These are phyloP conservation scores for Panopea generosa DNA, from an alignment of 2,888 invertebrate genomes.

Conservation along the genomic window DNA sequence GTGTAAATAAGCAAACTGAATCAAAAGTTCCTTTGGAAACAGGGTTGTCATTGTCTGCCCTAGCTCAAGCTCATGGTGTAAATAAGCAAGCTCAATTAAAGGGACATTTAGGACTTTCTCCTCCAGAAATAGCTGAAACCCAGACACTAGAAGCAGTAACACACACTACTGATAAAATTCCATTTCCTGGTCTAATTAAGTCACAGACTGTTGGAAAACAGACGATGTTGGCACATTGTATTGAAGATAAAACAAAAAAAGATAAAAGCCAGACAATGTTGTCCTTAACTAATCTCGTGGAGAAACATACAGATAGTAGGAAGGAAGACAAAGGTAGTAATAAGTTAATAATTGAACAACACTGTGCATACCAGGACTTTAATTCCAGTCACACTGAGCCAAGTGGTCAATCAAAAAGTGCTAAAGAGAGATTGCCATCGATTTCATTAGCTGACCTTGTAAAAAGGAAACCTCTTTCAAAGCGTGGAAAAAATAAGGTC, in stretches of 20 bases:
- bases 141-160: no score
- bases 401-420: no score
- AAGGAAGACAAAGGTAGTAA: not conserved
- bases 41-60: constrained; percentile 20
- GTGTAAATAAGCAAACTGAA: not conserved
- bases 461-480: not conserved
- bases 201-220: no score
- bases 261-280: constrained; percentile 36
- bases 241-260: not conserved
- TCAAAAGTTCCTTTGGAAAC: not conserved
- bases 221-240: no score
- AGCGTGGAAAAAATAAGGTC: not conserved
- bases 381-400: not conserved
- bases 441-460: constrained; percentile 16
- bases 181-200: no score
- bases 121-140: constrained; percentile 8
- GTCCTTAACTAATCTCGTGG: constrained; percentile 27
- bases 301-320: constrained; percentile 4
- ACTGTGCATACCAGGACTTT: not conserved
- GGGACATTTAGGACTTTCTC: constrained; percentile 7
- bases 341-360: not conserved
- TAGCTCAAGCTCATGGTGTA: constrained; percentile 36
- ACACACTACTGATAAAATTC: no score
- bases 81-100: constrained; percentile 1
- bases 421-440: not conserved